Conservation (phyloP, 1,140 invertebrate species). For the Steinernema khuongi region DNA sequence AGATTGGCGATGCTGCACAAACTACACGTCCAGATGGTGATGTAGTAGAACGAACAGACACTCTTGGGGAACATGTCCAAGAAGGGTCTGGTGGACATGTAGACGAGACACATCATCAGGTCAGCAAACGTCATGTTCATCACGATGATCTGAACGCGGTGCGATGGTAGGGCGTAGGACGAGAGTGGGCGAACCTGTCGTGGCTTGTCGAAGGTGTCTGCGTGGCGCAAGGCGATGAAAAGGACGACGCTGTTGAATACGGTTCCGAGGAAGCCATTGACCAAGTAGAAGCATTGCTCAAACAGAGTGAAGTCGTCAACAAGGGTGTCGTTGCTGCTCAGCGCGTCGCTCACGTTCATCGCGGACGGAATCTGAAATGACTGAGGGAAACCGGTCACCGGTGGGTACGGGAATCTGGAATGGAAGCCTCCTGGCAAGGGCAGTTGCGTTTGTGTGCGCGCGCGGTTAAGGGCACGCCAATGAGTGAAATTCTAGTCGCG, state of each 20-base stretch:
- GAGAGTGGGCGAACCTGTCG: conserved; percentile 43
- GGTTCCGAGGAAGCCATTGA: conserved; percentile 42
- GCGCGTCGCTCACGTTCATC: neutral
- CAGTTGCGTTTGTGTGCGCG: neutral
- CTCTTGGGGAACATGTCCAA: conserved; percentile 35
- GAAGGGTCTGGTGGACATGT: conserved; percentile 52
- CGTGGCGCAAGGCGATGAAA: conserved; percentile 48
- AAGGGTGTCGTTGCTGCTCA: neutral
- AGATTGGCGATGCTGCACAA: conserved; percentile 55
- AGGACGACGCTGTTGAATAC: conserved; percentile 47
- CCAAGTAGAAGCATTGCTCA: conserved; percentile 43
- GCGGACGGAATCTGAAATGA: neutral
- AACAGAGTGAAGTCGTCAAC: conserved; percentile 40
- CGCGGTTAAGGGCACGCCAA: conserved; percentile 14
- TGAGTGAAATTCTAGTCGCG: conserved; percentile 9
- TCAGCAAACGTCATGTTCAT: conserved; percentile 59
- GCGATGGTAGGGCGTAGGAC: neutral
- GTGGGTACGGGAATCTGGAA: neutral
- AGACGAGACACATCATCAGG: conserved; percentile 49
- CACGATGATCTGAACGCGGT: conserved; percentile 52
- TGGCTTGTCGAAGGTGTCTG: conserved; percentile 54
- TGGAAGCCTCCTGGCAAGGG: too few species aligned
- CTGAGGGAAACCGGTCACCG: neutral
- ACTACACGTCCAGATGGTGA: conserved; percentile 52
- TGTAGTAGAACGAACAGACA: conserved; percentile 53